Evolutionary conservation across 2,113 vertebrate genomes (phyloP), one percentile per base, ranked within the genome.

Genomic region (Corapipo altera): DNA sequence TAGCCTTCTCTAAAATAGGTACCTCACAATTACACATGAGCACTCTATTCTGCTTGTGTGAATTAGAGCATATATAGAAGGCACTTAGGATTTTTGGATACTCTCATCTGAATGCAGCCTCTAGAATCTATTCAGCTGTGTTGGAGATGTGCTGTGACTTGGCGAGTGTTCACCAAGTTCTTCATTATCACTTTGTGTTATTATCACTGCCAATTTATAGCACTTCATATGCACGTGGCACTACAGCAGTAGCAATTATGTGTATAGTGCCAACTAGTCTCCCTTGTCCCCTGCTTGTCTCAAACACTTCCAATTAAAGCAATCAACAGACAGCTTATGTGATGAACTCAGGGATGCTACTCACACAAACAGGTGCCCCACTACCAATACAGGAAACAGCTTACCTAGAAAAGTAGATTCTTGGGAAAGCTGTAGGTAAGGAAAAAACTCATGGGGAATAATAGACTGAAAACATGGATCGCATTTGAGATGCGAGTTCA

Each of bases 161-260:
- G 73, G 73, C 5, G 0, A 84, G 74, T 46, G 28, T 78, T 83
- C 9, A 4, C 65, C 52, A 59, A 91, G 43, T 74, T 93, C 88
- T 94, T 94, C 71, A 79, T 95, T 93, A 92, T 77, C 78, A 90
- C 91, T 96, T 90, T 7, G 5, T 84, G 69, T 77, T 91, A 90
- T 91, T 70, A 84, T 74, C 32, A 33, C n/a, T 88, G 79, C 79
- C 81, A 94, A 81, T 84, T 95, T 86, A 35, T 90, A 71, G 67
- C 72, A 74, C 65, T 96, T 94, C 75, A 84, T 8, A 67, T 52
- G 82, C 92, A 96, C 8, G 2, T 88, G 88, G 79, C 79, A 81
- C 72, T 81, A 66, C 83, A 92, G 72, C 78, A 96, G 75, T 15
- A 78, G 72, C 62, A 93, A 88, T 92, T 92, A 84, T 54, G 55